A percentile compares a stretch with the other conserved stretches of the same genome.
Conservation (phyloP, 30 jellyfish, hydroid and myxozoan species). For the Aurelia aurita complex sp. Pacific region DNA sequence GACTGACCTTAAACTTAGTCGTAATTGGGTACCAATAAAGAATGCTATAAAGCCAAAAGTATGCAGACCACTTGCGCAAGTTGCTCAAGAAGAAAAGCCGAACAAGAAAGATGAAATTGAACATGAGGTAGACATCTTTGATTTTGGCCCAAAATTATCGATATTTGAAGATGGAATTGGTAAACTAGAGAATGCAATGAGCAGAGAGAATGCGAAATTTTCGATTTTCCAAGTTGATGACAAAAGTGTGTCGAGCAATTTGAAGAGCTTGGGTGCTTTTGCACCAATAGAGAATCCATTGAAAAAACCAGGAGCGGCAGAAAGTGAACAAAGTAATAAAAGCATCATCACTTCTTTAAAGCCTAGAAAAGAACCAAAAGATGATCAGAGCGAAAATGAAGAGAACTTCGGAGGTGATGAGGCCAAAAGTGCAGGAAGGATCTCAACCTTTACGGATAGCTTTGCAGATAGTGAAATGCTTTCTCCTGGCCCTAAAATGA, state of each 20-base stretch:
- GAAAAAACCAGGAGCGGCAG: not conserved
- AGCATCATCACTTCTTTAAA: not conserved
- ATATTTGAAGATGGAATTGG: too few species aligned
- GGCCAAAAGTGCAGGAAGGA: not conserved
- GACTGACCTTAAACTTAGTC: too few species aligned
- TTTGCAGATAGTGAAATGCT: conserved; percentile 8
- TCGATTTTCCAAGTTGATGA: not conserved
- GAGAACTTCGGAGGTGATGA: not conserved
- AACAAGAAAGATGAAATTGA: too few species aligned
- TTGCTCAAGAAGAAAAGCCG: too few species aligned
- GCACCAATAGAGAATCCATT: conserved; percentile 4
- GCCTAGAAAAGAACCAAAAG: not conserved
- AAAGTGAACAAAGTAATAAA: not conserved
- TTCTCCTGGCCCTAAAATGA: conserved; percentile 1
- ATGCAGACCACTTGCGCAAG: too few species aligned
- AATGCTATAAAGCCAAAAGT: too few species aligned
- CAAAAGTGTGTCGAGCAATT: not conserved
- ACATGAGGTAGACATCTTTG: too few species aligned
- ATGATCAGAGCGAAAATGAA: not conserved
- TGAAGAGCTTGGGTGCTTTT: not conserved
- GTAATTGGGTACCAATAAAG: too few species aligned
- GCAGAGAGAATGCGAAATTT: conserved; percentile 1
- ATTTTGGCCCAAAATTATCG: too few species aligned
- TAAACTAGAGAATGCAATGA: not conserved
- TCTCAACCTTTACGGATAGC: conserved; percentile 10